These are phyloP conservation scores for Akabosia matsudoensis DNA, from an alignment of 1,140 invertebrate genomes.

Conservation along the genomic window DNA sequence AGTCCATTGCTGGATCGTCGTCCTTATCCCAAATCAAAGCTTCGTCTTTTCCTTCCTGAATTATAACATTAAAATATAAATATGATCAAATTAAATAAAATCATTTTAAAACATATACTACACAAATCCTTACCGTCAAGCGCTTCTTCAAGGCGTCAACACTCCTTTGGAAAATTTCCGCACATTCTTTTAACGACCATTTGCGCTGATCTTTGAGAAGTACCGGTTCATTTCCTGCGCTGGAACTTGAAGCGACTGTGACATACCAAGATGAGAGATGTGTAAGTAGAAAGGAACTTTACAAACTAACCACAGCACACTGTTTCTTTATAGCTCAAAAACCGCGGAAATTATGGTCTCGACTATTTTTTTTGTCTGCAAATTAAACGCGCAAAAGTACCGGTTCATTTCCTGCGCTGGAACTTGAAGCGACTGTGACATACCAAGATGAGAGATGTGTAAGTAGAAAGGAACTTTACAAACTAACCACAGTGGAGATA, in stretches of 20 bases:
- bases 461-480: slow-evolving; percentile 12
- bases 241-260: slow-evolving; percentile 56
- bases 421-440: slow-evolving; percentile 55
- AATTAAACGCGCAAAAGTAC: no score
- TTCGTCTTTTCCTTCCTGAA: slow-evolving; percentile 58
- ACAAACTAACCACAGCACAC: slow-evolving; percentile 15
- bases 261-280: slow-evolving; percentile 10
- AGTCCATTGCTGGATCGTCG: slow-evolving; percentile 89
- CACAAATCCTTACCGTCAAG: slow-evolving; percentile 54
- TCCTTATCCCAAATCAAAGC: slow-evolving; percentile 97
- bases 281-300: background rate
- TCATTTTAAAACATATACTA: slow-evolving; percentile 23
- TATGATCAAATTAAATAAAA: background rate
- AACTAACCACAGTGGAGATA: slow-evolving; percentile 13
- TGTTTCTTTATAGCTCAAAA: background rate
- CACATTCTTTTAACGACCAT: slow-evolving; percentile 77
- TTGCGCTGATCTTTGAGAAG: slow-evolving; percentile 69
- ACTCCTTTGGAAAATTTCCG: slow-evolving; percentile 69
- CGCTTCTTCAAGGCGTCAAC: slow-evolving; percentile 66
- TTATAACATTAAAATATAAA: background rate
- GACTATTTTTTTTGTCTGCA: no score
- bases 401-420: slow-evolving; percentile 48
- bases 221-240: slow-evolving; percentile 44
- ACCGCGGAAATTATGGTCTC: no score
- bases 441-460: slow-evolving; percentile 7